Percentiles rank a stretch among this genome's conserved stretches.
These are phyloP conservation scores for Platalea minor DNA, from an alignment of 2,797 vertebrate species.

Conservation along the genomic window DNA sequence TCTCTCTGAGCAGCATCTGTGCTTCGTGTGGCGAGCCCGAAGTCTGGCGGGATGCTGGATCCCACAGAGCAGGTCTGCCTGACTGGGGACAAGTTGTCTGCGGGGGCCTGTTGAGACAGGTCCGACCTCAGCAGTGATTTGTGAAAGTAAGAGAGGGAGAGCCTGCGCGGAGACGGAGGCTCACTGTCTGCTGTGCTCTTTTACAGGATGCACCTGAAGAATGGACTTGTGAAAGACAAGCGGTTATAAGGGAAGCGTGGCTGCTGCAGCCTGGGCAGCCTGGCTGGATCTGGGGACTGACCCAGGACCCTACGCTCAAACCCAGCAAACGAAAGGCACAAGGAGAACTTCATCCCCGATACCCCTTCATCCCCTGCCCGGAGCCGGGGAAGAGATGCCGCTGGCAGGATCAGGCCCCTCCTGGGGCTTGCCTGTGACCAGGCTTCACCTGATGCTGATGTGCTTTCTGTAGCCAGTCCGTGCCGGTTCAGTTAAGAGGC, in stretches of 20 bases:
- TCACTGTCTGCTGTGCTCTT: background rate
- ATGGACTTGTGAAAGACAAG: constrained; percentile 89
- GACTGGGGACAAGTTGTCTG: accelerated
- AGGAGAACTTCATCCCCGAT: background rate
- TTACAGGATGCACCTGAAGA: constrained; percentile 80
- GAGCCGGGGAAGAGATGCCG: background rate
- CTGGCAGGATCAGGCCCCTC: background rate
- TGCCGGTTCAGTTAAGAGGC: background rate
- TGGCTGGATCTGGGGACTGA: background rate
- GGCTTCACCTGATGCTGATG: background rate
- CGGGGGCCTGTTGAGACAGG: background rate
- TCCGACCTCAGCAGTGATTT: accelerated
- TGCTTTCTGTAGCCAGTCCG: background rate
- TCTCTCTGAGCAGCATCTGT: background rate
- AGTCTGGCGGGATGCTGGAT: background rate
- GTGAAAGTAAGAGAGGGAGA: background rate
- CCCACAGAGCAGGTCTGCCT: background rate
- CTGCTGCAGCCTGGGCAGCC: background rate
- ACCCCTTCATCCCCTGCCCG: background rate
- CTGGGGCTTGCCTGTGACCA: background rate
- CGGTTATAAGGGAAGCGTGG: constrained; percentile 71
- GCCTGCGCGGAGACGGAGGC: accelerated
- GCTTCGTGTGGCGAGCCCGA: accelerated
- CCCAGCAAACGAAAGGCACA: background rate
- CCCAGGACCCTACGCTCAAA: background rate